Percentiles rank a stretch among this genome's conserved stretches.
Evolutionary conservation across 1,140 invertebrate genomes (phyloP).

Genomic region (Drosophila carrolli): DNA sequence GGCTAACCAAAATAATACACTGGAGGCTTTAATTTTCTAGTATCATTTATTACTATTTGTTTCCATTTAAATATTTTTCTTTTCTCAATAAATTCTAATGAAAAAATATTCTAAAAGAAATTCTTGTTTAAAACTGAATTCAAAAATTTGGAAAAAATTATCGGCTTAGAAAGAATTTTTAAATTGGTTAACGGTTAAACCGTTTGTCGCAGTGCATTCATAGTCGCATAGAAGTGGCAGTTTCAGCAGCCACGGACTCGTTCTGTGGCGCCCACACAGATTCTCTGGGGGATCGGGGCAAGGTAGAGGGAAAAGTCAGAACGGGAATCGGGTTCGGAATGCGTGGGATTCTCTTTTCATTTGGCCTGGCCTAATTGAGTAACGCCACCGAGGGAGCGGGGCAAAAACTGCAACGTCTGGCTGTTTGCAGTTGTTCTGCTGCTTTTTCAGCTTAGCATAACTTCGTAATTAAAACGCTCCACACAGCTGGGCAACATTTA

Average conservation of each 20-base stretch:
- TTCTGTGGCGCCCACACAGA: slow-evolving; percentile 37
- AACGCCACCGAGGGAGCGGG: slow-evolving; percentile 15
- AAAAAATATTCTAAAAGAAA: no score
- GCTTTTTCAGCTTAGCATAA: slow-evolving; percentile 32
- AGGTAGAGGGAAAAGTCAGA: neutral
- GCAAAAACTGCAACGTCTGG: slow-evolving; percentile 48
- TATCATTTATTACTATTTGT: no score
- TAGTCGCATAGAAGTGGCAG: slow-evolving; percentile 13
- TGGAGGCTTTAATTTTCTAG: neutral
- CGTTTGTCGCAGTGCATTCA: slow-evolving; percentile 14
- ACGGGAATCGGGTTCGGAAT: slow-evolving; percentile 37
- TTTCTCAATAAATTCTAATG: no score
- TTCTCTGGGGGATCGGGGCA: slow-evolving; percentile 2
- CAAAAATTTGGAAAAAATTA: no score
- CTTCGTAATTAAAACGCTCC: slow-evolving; percentile 56
- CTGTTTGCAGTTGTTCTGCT: slow-evolving; percentile 17
- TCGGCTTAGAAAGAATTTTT: no score
- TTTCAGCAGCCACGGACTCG: slow-evolving; percentile 28
- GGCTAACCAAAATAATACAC: neutral
- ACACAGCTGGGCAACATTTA: slow-evolving; percentile 43
- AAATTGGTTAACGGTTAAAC: no score
- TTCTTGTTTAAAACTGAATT: no score
- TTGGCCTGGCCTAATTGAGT: slow-evolving; percentile 58
- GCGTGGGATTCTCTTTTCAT: slow-evolving; percentile 46
- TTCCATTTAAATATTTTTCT: no score